phyloP scores from a whole-genome alignment of 2,888 invertebrate species.

The Biston betularia region DNA sequence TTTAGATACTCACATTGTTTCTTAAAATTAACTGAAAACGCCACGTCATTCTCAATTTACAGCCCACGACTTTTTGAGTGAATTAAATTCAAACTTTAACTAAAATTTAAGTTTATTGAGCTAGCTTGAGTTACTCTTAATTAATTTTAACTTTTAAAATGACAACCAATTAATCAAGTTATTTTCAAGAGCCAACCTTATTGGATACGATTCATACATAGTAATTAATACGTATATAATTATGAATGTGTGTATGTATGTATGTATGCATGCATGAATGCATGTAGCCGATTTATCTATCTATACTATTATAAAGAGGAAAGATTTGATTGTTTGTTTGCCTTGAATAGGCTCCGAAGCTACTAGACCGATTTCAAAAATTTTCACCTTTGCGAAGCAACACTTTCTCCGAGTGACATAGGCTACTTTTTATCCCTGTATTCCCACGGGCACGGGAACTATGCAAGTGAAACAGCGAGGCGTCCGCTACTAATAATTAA shows the following conservation, averaged over 20 bases:
- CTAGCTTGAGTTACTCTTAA: background rate
- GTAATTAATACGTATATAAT: too few relatives aligned
- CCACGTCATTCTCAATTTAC: slow-evolving; percentile 12
- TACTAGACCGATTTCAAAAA: too few relatives aligned
- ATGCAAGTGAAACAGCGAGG: too few relatives aligned
- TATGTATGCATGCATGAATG: background rate
- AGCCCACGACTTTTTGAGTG: slow-evolving; percentile 13
- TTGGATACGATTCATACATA: background rate
- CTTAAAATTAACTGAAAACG: slow-evolving; percentile 19
- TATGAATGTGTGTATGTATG: too few relatives aligned
- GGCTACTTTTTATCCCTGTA: too few relatives aligned
- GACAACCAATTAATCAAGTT: background rate
- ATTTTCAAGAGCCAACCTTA: background rate
- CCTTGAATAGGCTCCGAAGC: too few relatives aligned
- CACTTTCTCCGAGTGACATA: too few relatives aligned
- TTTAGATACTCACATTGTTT: slow-evolving; percentile 9
- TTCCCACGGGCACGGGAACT: too few relatives aligned
- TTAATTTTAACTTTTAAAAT: background rate
- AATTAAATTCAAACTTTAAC: slow-evolving; percentile 12
- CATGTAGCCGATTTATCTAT: too few relatives aligned
- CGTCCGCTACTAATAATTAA: background rate
- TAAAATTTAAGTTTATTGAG: slow-evolving; percentile 6
- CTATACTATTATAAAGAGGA: too few relatives aligned
- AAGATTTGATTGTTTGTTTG: too few relatives aligned
- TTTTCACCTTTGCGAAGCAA: too few relatives aligned